Evolutionary conservation across 1,140 invertebrate genomes (phyloP).

Genomic region (Drosophila bocqueti): DNA sequence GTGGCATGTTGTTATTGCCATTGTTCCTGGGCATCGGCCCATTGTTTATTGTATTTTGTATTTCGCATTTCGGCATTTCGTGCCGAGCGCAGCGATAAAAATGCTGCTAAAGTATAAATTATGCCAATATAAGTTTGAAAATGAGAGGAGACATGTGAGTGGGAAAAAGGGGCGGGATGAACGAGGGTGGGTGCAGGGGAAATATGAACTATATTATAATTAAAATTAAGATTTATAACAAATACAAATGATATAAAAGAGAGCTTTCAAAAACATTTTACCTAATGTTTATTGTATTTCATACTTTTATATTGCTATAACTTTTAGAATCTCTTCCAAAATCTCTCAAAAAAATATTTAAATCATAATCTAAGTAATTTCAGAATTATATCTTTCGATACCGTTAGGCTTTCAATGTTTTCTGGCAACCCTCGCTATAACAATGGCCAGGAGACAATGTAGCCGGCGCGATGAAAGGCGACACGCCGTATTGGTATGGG

Average conservation of each 20-base stretch:
- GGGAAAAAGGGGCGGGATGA: background rate
- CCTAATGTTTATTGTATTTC: background rate
- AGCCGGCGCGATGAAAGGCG: constrained; percentile 53
- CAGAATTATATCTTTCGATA: background rate
- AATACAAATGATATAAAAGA: background rate
- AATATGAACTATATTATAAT: background rate
- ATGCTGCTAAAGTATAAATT: constrained; percentile 82
- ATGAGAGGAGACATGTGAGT: constrained; percentile 22
- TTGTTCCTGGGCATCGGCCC: constrained; percentile 48
- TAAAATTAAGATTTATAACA: background rate
- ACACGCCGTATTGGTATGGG: constrained; percentile 29
- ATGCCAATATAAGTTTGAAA: constrained; percentile 74
- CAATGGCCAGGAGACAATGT: constrained; percentile 68
- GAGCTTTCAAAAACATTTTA: background rate
- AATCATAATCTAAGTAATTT: no score
- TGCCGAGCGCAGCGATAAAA: constrained; percentile 79
- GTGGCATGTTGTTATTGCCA: constrained; percentile 38
- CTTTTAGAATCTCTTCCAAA: background rate
- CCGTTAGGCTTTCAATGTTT: background rate
- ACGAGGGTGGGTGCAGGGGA: background rate
- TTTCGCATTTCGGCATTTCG: constrained; percentile 59
- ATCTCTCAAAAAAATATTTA: background rate
- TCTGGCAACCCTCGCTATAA: constrained; percentile 42
- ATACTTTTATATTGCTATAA: background rate
- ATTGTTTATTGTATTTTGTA: constrained; percentile 75